These are phyloP conservation scores for Phylloscopus trochilus DNA, from an alignment of 2,113 vertebrate species.

Conservation along the genomic window DNA sequence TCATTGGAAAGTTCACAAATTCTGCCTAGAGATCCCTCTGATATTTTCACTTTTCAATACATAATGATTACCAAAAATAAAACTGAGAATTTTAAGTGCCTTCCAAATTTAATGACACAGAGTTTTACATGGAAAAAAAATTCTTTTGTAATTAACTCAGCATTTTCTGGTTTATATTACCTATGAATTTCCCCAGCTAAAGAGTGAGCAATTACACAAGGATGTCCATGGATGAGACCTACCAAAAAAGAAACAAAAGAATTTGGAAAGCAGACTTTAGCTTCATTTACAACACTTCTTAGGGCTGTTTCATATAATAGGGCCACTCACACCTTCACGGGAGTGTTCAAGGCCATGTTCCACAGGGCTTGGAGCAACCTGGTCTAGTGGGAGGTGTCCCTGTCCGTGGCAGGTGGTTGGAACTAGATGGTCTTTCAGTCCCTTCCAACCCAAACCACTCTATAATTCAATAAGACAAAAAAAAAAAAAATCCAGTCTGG, in stretches of 20 bases:
- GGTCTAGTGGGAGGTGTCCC: background rate
- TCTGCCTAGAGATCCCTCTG: slow-evolving; percentile 28
- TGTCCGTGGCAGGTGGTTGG: no score
- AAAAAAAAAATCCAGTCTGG: background rate
- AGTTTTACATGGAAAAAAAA: background rate
- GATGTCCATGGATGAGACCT: background rate
- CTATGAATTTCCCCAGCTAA: background rate
- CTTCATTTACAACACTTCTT: background rate
- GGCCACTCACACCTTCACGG: background rate
- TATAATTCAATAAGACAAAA: background rate
- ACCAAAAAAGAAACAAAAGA: background rate
- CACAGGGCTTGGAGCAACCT: background rate
- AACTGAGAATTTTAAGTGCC: background rate
- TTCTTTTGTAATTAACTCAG: background rate
- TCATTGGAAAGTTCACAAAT: slow-evolving; percentile 5
- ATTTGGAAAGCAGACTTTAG: background rate
- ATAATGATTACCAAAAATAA: slow-evolving; percentile 4
- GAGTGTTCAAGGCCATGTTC: background rate
- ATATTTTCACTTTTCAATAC: slow-evolving; percentile 39
- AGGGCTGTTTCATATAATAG: background rate
- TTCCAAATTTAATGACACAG: background rate
- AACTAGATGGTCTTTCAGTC: background rate
- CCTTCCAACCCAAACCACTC: background rate
- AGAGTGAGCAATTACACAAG: background rate
- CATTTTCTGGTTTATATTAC: background rate